phyloP scores from a whole-genome alignment of 2,797 vertebrate species.

The Loriculus beryllinus region DNA sequence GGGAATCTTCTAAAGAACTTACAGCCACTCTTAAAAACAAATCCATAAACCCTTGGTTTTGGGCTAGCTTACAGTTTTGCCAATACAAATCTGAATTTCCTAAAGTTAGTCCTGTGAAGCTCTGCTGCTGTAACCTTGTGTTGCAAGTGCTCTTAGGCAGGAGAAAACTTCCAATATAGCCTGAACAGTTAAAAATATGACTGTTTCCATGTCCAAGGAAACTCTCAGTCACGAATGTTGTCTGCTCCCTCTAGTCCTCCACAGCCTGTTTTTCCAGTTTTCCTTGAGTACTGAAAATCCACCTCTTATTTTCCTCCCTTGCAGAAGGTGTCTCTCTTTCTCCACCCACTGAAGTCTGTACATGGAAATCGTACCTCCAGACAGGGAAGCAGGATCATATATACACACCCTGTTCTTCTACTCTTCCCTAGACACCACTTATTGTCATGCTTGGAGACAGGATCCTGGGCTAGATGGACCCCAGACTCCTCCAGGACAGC shows the following conservation, averaged over 20 bases:
- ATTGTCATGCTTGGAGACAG: background rate
- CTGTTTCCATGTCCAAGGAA: background rate
- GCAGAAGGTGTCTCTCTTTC: background rate
- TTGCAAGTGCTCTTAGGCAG: background rate
- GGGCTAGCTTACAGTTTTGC: background rate
- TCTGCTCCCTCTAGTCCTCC: background rate
- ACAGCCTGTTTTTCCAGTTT: background rate
- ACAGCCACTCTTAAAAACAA: background rate
- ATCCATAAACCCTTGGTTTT: background rate
- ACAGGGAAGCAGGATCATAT: background rate
- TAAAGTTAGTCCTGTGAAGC: rapidly evolving
- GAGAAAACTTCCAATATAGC: background rate
- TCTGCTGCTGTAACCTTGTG: background rate
- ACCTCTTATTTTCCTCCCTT: rapidly evolving
- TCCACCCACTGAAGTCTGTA: background rate
- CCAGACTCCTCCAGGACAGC: background rate
- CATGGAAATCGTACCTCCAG: background rate
- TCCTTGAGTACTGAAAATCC: background rate
- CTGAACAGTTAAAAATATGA: background rate
- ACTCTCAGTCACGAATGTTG: background rate
- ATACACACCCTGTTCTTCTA: background rate
- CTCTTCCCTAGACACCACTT: background rate
- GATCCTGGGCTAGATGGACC: background rate
- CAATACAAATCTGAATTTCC: background rate
- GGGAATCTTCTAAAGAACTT: background rate